Percentiles rank a stretch among this genome's conserved stretches.
phyloP scores from a whole-genome alignment of 2,113 vertebrate genomes.

The Donacobius atricapilla region DNA sequence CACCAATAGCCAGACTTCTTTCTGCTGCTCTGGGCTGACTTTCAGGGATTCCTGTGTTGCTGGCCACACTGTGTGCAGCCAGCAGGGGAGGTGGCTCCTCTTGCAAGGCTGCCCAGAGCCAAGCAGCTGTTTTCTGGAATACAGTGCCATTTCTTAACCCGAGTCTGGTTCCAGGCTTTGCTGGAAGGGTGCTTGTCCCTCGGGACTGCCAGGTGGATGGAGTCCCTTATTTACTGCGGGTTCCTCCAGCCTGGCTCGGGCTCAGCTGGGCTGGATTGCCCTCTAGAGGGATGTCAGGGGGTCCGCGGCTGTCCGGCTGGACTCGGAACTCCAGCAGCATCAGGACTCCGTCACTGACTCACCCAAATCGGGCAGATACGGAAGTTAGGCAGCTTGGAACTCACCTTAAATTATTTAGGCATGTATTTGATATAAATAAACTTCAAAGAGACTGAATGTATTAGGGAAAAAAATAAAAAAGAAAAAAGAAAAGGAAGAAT shows the following conservation, averaged over 20 bases:
- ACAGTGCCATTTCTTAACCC: fast-evolving
- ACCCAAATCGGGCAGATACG: background rate
- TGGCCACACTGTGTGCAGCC: background rate
- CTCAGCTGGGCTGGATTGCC: background rate
- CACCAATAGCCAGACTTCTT: background rate
- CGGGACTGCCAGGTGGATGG: background rate
- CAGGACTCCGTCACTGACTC: background rate
- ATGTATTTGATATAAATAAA: background rate
- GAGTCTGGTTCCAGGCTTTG: background rate
- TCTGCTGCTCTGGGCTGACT: background rate
- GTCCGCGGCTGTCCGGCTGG: background rate
- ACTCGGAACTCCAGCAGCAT: fast-evolving
- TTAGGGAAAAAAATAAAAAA: too few relatives aligned
- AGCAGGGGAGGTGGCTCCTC: background rate
- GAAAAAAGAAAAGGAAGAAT: background rate
- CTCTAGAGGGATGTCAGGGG: background rate
- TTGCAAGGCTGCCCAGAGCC: background rate
- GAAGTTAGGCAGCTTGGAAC: background rate
- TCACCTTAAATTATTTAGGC: conserved; percentile 12
- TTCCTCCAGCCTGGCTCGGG: background rate
- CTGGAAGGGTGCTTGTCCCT: background rate
- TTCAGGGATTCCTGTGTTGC: background rate
- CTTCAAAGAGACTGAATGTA: background rate
- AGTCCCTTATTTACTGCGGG: background rate
- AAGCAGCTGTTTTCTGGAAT: background rate